Evolutionary conservation across 1,140 invertebrate species (phyloP).

Genomic region (Leptopilina boulardi): DNA sequence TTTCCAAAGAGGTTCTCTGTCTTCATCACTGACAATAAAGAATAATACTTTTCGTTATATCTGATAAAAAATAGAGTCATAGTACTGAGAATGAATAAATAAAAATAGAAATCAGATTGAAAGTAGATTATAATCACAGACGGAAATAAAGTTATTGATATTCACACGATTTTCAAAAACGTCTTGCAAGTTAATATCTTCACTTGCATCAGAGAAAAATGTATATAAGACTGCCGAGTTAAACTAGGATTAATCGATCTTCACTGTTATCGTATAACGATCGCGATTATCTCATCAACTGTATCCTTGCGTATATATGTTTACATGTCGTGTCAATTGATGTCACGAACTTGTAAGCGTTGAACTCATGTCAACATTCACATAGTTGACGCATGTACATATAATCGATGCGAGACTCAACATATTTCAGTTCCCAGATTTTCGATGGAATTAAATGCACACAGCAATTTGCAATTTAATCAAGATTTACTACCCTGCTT

Average conservation of each 20-base stretch:
- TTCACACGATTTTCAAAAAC: background rate
- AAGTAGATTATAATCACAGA: background rate
- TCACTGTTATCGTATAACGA: conserved; percentile 1
- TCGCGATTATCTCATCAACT: conserved; percentile 22
- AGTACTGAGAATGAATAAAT: background rate
- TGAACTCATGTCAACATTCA: conserved; percentile 18
- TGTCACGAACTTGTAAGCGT: conserved; percentile 29
- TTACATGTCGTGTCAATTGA: conserved; percentile 28
- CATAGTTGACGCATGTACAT: conserved; percentile 19
- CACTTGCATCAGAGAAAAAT: background rate
- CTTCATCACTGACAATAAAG: no score
- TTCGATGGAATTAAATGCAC: background rate
- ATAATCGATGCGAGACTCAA: background rate
- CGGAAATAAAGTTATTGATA: background rate
- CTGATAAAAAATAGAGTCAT: background rate
- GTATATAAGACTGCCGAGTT: background rate
- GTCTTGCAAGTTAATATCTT: background rate
- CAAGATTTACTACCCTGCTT: background rate
- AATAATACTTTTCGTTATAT: no score
- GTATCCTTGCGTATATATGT: conserved; percentile 9
- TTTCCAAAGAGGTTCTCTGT: no score
- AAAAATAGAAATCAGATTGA: background rate
- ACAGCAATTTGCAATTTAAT: conserved; percentile 1
- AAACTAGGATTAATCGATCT: conserved; percentile 10
- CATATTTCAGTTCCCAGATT: conserved; percentile 27